Percentiles rank a stretch among this genome's conserved stretches.
These are phyloP conservation scores for Maniola jurtina DNA, from an alignment of 1,140 invertebrate genomes.

Conservation along the genomic window DNA sequence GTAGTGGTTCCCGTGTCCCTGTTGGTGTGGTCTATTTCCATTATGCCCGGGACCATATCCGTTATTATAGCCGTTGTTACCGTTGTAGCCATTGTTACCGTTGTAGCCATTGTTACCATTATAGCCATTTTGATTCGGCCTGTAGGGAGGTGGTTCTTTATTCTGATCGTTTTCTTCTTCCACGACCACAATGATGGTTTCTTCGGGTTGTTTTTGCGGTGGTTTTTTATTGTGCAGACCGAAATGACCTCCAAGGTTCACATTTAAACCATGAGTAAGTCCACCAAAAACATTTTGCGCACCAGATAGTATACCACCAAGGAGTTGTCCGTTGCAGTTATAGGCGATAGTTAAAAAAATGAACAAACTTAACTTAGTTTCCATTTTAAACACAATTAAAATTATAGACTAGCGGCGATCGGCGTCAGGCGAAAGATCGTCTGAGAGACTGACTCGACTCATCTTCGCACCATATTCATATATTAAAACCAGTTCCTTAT, in stretches of 20 bases:
- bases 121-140: slow-evolving; percentile 21
- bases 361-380: slow-evolving; percentile 29
- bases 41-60: too few species aligned
- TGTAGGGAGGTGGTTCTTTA: slow-evolving; percentile 15
- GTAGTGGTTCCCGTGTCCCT: slow-evolving; percentile 7
- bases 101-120: slow-evolving; percentile 5
- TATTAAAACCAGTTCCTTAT: slow-evolving; percentile 25
- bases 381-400: slow-evolving; percentile 32
- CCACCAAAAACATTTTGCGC: slow-evolving; percentile 33
- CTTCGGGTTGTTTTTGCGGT: slow-evolving; percentile 27
- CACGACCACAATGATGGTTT: slow-evolving; percentile 35
- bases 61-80: neutral
- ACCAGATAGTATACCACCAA: slow-evolving; percentile 32
- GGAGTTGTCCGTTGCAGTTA: slow-evolving; percentile 34
- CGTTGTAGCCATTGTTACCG: neutral
- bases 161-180: slow-evolving; percentile 25
- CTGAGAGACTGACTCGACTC: slow-evolving; percentile 28
- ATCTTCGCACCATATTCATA: slow-evolving; percentile 25
- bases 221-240: slow-evolving; percentile 16
- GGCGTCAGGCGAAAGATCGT: slow-evolving; percentile 17
- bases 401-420: slow-evolving; percentile 12
- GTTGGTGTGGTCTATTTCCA: slow-evolving; percentile 12
- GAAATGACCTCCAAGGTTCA: slow-evolving; percentile 31
- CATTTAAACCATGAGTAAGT: slow-evolving; percentile 30
- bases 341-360: slow-evolving; percentile 32